Percentiles rank a stretch among this genome's conserved stretches.
These are phyloP conservation scores for Sebastiscus tertius DNA, from an alignment of 2,797 vertebrate species.

Conservation along the genomic window DNA sequence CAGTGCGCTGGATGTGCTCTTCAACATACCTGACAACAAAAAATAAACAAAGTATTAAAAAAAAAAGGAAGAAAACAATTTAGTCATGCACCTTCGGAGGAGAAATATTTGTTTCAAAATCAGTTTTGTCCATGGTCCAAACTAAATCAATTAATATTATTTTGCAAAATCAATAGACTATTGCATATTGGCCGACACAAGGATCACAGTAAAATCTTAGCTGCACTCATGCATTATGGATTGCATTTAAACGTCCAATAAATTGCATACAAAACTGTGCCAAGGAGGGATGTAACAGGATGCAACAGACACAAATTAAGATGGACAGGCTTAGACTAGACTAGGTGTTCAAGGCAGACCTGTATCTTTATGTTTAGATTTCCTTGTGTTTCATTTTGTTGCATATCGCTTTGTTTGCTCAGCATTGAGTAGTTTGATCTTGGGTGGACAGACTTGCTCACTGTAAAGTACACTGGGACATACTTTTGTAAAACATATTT, in stretches of 20 bases:
- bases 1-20: constrained; percentile 89
- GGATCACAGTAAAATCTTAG: neutral
- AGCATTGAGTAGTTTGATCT: neutral
- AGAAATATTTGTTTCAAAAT: neutral
- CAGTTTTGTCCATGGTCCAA: neutral
- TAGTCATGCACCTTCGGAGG: neutral
- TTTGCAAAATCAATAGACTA: neutral
- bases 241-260: neutral
- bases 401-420: neutral
- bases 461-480: neutral
- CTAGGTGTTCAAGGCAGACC: neutral
- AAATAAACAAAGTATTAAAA: neutral
- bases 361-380: neutral
- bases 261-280: neutral
- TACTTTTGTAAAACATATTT: constrained; percentile 4
- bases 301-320: neutral
- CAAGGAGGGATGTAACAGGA: neutral
- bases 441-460: no score
- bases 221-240: neutral
- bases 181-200: neutral
- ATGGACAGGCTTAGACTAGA: neutral
- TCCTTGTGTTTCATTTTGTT: neutral
- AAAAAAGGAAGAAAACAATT: neutral
- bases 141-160: neutral
- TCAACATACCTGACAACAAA: constrained; percentile 86